Conservation (phyloP, 2,888 invertebrate species). For the Pyrochroa serraticornis region DNA sequence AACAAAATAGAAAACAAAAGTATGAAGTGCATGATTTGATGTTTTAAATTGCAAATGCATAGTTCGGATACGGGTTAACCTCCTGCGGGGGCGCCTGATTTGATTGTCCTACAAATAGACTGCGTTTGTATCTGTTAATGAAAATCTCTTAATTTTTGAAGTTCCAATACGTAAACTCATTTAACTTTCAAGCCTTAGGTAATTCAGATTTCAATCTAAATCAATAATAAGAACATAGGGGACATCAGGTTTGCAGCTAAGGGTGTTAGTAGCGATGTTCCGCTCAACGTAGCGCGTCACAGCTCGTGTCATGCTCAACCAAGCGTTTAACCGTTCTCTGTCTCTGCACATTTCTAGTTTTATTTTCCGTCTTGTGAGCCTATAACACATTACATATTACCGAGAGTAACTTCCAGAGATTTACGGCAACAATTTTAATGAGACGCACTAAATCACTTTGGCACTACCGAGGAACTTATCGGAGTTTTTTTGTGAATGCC, state of each 20-base stretch:
- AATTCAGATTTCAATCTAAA: slow-evolving; percentile 39
- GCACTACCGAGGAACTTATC: background rate
- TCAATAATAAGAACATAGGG: slow-evolving; percentile 35
- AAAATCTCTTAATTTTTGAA: too few species aligned
- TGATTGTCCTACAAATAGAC: too few species aligned
- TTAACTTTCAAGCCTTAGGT: slow-evolving; percentile 17
- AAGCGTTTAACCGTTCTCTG: slow-evolving; percentile 29
- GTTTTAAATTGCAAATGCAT: too few species aligned
- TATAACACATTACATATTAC: slow-evolving; percentile 8
- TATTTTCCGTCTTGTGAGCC: slow-evolving; percentile 1
- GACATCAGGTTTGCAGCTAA: slow-evolving; percentile 18
- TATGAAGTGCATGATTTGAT: too few species aligned
- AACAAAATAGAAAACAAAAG: too few species aligned
- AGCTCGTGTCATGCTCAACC: slow-evolving; percentile 31
- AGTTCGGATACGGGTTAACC: too few species aligned
- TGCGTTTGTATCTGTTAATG: too few species aligned
- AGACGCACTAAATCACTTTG: background rate
- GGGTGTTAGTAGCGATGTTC: slow-evolving; percentile 36
- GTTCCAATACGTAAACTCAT: background rate
- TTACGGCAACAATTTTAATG: slow-evolving; percentile 7
- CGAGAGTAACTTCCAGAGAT: slow-evolving; percentile 8
- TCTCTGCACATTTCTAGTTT: slow-evolving; percentile 11
- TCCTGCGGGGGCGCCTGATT: too few species aligned
- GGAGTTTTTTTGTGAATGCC: background rate
- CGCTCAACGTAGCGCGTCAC: slow-evolving; percentile 39